A percentile compares a stretch with the other conserved stretches of the same genome.
phyloP scores from a whole-genome alignment of 2,888 invertebrate genomes.

The Spodoptera exigua region DNA sequence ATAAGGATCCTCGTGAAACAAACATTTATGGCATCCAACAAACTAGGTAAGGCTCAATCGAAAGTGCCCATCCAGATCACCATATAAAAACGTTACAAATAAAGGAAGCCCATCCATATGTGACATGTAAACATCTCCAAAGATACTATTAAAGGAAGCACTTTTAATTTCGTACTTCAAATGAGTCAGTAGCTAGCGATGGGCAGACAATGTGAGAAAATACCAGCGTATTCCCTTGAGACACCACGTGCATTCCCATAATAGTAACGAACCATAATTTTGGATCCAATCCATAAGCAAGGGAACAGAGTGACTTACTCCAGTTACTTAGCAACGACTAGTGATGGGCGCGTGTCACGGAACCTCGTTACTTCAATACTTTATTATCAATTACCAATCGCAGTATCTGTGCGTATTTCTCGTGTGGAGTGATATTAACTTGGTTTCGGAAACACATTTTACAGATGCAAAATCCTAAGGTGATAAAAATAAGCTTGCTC shows the following conservation, averaged over 20 bases:
- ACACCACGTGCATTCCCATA: conserved; percentile 84
- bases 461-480: too few relatives aligned
- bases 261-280: conserved; percentile 80
- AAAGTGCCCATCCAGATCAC: conserved; percentile 24
- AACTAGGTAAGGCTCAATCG: conserved; percentile 11
- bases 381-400: too few relatives aligned
- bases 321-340: conserved; percentile 60
- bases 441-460: too few relatives aligned
- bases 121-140: conserved; percentile 43
- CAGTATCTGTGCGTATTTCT: too few relatives aligned
- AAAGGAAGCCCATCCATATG: conserved; percentile 45
- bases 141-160: conserved; percentile 47
- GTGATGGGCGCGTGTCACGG: conserved; percentile 36
- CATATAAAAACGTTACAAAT: conserved; percentile 25
- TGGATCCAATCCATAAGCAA: conserved; percentile 82
- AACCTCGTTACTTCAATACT: not conserved
- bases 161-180: conserved; percentile 55
- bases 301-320: conserved; percentile 70
- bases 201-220: conserved; percentile 68
- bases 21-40: not conserved
- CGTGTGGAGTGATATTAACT: too few relatives aligned
- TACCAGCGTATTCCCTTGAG: conserved; percentile 60
- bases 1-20: too few relatives aligned
- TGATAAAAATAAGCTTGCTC: too few relatives aligned
- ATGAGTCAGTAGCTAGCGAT: conserved; percentile 38